These are phyloP conservation scores for Myotis davidii DNA, from an alignment of 2,113 vertebrate species.

Conservation along the genomic window DNA sequence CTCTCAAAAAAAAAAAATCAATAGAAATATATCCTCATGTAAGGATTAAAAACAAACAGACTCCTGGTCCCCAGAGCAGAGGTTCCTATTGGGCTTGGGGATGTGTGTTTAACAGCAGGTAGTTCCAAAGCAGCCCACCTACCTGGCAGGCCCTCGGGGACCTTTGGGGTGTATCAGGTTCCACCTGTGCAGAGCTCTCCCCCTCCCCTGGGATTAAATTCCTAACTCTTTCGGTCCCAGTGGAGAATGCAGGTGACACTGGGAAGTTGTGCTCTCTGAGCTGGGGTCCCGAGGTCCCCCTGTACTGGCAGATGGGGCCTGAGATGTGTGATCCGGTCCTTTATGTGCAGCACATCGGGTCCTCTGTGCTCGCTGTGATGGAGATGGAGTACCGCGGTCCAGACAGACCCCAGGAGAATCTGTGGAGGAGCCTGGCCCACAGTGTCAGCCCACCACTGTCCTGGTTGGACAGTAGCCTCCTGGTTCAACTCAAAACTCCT, in stretches of 20 bases:
- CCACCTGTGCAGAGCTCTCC: background rate
- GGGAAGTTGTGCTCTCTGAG: background rate
- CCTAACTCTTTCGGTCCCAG: background rate
- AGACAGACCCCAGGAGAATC: background rate
- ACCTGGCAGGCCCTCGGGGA: background rate
- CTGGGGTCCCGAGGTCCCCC: background rate
- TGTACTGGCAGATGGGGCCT: background rate
- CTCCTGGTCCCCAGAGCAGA: background rate
- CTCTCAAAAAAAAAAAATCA: too few relatives aligned
- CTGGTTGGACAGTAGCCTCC: background rate
- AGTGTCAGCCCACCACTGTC: background rate
- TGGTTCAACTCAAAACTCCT: background rate
- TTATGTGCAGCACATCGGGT: rapidly evolving
- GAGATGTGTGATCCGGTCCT: background rate
- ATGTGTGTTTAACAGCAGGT: background rate
- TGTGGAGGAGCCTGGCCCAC: background rate
- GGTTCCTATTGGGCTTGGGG: background rate
- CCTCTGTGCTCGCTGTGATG: background rate
- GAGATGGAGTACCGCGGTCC: background rate
- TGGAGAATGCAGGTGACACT: rapidly evolving
- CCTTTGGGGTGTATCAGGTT: background rate
- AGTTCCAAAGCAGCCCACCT: background rate
- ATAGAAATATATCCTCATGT: too few relatives aligned
- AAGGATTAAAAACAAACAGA: background rate
- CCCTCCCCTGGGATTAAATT: background rate